These are phyloP conservation scores for Papilio xuthus DNA, from an alignment of 1,140 invertebrate species.

Conservation along the genomic window DNA sequence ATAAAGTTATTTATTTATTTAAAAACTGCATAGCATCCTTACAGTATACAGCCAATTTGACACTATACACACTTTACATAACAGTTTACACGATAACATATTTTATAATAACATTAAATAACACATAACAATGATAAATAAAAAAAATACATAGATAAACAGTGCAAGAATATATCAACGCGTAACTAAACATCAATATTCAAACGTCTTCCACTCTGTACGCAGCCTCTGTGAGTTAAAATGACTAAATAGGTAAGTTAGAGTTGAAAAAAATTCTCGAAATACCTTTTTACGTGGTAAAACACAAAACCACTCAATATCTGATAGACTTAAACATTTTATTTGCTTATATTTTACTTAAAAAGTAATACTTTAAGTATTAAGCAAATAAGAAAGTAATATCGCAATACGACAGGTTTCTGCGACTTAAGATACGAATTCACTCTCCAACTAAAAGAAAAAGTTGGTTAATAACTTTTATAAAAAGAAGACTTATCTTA, in stretches of 20 bases:
- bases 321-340: neutral
- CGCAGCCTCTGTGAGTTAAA: too few species aligned
- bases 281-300: neutral
- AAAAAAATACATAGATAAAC: too few species aligned
- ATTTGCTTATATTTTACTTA: neutral
- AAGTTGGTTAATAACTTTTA: conserved; percentile 14
- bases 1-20: neutral
- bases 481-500: neutral
- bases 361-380: neutral
- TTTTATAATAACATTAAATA: too few species aligned
- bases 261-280: neutral
- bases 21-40: too few species aligned
- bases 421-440: conserved; percentile 8
- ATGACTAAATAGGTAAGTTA: too few species aligned
- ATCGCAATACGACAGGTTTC: neutral
- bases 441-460: conserved; percentile 3
- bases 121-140: too few species aligned
- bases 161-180: too few species aligned
- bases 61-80: too few species aligned
- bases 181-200: too few species aligned
- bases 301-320: neutral
- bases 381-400: neutral
- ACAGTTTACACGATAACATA: too few species aligned
- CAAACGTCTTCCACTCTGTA: too few species aligned
- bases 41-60: too few species aligned